Conservation (phyloP, 2,888 invertebrate species). For the Sesia apiformis region DNA sequence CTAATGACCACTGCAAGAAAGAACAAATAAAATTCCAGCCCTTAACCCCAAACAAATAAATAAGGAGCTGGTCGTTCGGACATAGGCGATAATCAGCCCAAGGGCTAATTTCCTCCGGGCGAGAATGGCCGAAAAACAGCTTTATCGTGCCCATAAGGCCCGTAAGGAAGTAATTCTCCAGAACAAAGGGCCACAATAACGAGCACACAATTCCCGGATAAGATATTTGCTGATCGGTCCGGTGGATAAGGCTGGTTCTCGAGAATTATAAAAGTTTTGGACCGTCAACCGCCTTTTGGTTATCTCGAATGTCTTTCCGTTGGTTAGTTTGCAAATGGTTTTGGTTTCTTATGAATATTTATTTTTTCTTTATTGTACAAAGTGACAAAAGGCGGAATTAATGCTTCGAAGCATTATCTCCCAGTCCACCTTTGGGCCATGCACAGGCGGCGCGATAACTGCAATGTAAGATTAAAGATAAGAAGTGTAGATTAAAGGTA, state of each 20-base stretch:
- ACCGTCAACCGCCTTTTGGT: not conserved
- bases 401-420: too few species aligned
- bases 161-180: conserved; percentile 52
- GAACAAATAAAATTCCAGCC: not conserved
- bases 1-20: too few species aligned
- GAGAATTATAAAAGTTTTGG: conserved; percentile 21
- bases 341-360: too few species aligned
- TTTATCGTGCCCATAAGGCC: conserved; percentile 57
- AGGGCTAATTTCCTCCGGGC: conserved; percentile 39
- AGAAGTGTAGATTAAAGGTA: too few species aligned
- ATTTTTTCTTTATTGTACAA: too few species aligned
- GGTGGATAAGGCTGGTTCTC: conserved; percentile 22
- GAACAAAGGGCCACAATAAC: conserved; percentile 50
- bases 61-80: conserved; percentile 1
- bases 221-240: conserved; percentile 40
- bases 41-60: conserved; percentile 23
- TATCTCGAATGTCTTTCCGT: too few species aligned
- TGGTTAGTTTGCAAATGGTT: too few species aligned
- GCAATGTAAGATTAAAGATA: too few species aligned
- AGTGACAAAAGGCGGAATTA: too few species aligned
- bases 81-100: conserved; percentile 33
- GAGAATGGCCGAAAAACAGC: conserved; percentile 31
- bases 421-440: too few species aligned
- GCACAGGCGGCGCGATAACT: too few species aligned
- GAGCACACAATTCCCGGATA: conserved; percentile 26